These are phyloP conservation scores for Charadrius vociferus DNA, from an alignment of 2,113 vertebrate species.

Conservation along the genomic window DNA sequence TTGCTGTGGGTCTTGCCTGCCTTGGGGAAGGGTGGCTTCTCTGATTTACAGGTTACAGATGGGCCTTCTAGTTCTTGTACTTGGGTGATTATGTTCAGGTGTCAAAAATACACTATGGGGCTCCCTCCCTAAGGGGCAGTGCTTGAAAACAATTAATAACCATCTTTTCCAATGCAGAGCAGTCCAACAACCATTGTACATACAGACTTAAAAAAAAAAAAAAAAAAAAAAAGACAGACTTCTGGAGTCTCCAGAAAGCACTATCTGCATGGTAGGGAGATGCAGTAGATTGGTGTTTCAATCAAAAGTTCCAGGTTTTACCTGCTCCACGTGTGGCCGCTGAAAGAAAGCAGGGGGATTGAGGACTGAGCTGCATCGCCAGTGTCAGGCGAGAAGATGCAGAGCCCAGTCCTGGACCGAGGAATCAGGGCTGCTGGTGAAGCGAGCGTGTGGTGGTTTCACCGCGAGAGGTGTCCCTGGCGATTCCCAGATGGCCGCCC, in stretches of 20 bases:
- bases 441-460: rapidly evolving
- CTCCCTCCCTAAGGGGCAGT: background rate
- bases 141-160: background rate
- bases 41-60: background rate
- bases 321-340: background rate
- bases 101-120: background rate
- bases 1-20: background rate
- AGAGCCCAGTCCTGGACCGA: background rate
- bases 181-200: background rate
- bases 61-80: background rate
- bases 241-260: background rate
- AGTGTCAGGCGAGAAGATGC: rapidly evolving
- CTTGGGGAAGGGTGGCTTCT: background rate
- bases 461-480: background rate
- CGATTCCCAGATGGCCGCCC: background rate
- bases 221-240: background rate
- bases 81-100: background rate
- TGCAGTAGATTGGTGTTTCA: background rate
- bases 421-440: background rate
- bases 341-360: background rate
- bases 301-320: background rate
- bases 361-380: background rate
- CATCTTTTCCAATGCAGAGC: background rate
- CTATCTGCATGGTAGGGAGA: background rate
- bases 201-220: background rate